Evolutionary conservation across 2,888 invertebrate species (phyloP).

Genomic region (Cheilosia soror): DNA sequence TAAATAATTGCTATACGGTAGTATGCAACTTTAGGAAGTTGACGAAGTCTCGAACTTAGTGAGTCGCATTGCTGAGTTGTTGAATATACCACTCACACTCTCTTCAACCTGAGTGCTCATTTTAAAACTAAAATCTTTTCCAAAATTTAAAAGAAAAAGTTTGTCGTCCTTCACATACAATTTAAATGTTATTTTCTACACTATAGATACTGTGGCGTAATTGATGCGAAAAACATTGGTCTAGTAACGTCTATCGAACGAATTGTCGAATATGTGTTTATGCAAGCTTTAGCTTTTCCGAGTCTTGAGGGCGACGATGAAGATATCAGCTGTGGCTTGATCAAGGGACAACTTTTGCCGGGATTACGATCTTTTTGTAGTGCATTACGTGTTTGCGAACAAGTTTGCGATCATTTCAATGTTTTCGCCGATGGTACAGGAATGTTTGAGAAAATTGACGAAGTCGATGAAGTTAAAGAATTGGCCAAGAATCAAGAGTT

Average conservation of each 20-base stretch:
- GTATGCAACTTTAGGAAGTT: too few relatives aligned
- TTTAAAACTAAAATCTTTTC: too few relatives aligned
- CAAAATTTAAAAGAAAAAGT: not conserved
- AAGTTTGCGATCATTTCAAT: slow-evolving; percentile 91
- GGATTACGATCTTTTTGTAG: slow-evolving; percentile 94
- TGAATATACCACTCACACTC: too few relatives aligned
- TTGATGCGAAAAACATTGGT: slow-evolving; percentile 91
- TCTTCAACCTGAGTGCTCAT: too few relatives aligned
- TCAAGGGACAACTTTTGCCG: slow-evolving; percentile 92
- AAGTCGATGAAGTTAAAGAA: slow-evolving; percentile 88
- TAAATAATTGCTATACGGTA: too few relatives aligned
- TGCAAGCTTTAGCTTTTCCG: slow-evolving; percentile 94
- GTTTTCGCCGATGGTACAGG: slow-evolving; percentile 90
- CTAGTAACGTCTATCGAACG: slow-evolving; percentile 94
- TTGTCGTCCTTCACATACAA: not conserved
- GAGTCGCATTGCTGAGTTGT: too few relatives aligned
- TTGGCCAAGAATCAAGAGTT: slow-evolving; percentile 88
- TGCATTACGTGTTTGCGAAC: slow-evolving; percentile 93
- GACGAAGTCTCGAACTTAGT: too few relatives aligned
- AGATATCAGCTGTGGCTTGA: slow-evolving; percentile 90
- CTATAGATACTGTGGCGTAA: slow-evolving; percentile 89
- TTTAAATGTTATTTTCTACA: not conserved
- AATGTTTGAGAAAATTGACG: slow-evolving; percentile 86
- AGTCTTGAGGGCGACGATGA: slow-evolving; percentile 92
- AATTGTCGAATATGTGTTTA: slow-evolving; percentile 94